A percentile compares a stretch with the other conserved stretches of the same genome.
Conservation (phyloP, 2,113 vertebrate species). For the Hoplias malabaricus region DNA sequence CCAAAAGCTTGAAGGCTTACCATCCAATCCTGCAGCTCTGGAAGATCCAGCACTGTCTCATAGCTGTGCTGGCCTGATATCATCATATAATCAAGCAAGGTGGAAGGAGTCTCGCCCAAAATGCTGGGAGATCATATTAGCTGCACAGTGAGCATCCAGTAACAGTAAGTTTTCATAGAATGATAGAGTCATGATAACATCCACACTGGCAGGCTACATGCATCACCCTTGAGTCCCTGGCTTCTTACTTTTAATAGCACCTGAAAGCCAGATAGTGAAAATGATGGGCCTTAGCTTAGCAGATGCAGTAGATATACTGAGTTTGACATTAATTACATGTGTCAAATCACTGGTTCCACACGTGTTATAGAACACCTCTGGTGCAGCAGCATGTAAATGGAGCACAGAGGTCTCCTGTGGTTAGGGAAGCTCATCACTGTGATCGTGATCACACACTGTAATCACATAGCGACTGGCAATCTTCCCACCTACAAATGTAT, state of each 20-base stretch:
- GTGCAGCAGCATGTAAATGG: background rate
- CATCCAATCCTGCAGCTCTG: conserved; percentile 48
- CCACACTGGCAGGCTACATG: background rate
- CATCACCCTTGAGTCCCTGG: background rate
- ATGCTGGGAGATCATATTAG: background rate
- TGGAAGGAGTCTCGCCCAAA: background rate
- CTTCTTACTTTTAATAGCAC: background rate
- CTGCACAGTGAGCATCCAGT: conserved; percentile 5
- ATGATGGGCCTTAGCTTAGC: background rate
- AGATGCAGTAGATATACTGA: conserved; percentile 6
- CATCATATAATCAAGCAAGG: conserved; percentile 5
- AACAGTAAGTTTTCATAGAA: conserved; percentile 5
- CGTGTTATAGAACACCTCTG: conserved; percentile 4
- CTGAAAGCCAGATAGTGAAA: background rate
- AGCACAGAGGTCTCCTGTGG: conserved; percentile 3
- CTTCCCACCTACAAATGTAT: conserved; percentile 5
- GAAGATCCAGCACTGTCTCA: conserved; percentile 1
- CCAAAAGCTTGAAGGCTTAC: conserved; percentile 52
- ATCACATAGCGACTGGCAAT: background rate
- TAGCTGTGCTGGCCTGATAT: background rate
- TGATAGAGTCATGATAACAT: conserved; percentile 11
- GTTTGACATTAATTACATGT: conserved; percentile 25
- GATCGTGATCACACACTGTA: background rate
- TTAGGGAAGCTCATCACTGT: conserved; percentile 2
- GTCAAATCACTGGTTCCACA: background rate